Evolutionary conservation across 2,797 vertebrate species (phyloP), one percentile per base, ranked within the genome.

Genomic region (Margarornis squamiger): DNA sequence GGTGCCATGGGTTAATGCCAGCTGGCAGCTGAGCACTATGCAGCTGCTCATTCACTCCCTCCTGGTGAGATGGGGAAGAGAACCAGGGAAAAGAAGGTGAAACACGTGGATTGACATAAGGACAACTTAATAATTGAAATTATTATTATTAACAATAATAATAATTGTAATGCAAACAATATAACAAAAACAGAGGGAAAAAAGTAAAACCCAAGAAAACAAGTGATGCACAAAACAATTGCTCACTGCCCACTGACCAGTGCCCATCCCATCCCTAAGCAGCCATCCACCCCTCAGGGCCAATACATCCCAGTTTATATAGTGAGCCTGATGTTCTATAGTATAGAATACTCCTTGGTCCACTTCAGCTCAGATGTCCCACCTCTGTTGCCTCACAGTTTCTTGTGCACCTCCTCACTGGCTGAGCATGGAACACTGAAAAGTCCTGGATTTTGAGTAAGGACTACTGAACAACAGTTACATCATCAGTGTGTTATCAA

Each of bases 251-350:
- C 10, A 36, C 10, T 66, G 52, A 41, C 30, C 21, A 72, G 27
- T 72, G 14, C 22, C 46, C 46, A 78, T 34, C 66, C 59, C 18
- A 32, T 29, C 13, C 32, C 36, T 49, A 21, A 57, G 73, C 9
- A 59, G 39, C 9, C 4, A 24, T 29, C 39, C 22, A 54, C 58
- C 30, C 11, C 30, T 72, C 26, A 29, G 32, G 26, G 52, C 15
- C 59, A 41, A 12, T 24, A 36, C 9, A 27, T 36, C 26, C 30
- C 52, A 72, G 12, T 52, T 34, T 46, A 29, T 20, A 21, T 27
- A 27, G 15, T 11, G 26, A 77, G 17, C 39, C 30, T 72, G 52
- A 41, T 0, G 0, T 72, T 72, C 22, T 14, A 1, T 20, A 30
- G 7, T 66, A 19, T 45, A 14, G 5, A 52, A 12, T 16, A 52